These are phyloP conservation scores for Drosophila limbata DNA, from an alignment of 2,888 invertebrate genomes.

Conservation along the genomic window DNA sequence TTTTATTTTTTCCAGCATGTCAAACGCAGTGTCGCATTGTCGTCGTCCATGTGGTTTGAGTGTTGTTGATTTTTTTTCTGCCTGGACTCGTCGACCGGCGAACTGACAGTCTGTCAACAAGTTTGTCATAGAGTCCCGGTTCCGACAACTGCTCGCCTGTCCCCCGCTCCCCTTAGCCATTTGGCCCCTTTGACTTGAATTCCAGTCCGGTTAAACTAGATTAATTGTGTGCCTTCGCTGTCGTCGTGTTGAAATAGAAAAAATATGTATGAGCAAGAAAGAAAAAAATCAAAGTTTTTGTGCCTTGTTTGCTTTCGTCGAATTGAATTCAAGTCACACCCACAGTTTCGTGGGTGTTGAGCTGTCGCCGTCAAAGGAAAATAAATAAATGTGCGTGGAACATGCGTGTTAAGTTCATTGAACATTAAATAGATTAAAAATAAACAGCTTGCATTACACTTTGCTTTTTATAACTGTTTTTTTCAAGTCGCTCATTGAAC, in stretches of 20 bases:
- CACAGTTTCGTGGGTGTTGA: conserved; percentile 54
- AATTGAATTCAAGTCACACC: conserved; percentile 69
- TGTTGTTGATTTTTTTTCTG: conserved; percentile 11
- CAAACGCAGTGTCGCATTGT: conserved; percentile 15
- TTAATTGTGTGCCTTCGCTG: conserved; percentile 76
- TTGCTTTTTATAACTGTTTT: conserved; percentile 5
- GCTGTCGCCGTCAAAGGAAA: conserved; percentile 29
- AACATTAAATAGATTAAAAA: conserved; percentile 74
- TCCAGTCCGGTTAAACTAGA: conserved; percentile 80
- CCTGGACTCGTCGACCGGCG: conserved; percentile 19
- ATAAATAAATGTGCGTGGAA: conserved; percentile 47
- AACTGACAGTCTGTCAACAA: conserved; percentile 70
- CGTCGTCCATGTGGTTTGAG: conserved; percentile 20
- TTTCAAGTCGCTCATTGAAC: conserved; percentile 52
- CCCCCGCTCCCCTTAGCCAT: conserved; percentile 10
- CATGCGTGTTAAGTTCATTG: conserved; percentile 72
- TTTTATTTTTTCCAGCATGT: conserved; percentile 1
- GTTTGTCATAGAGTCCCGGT: conserved; percentile 69
- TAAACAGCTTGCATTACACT: conserved; percentile 42
- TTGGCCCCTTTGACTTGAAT: conserved; percentile 55
- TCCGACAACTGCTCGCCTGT: conserved; percentile 32
- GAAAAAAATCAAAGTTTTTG: conserved; percentile 37
- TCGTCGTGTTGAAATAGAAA: conserved; percentile 43
- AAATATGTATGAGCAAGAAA: conserved; percentile 5
- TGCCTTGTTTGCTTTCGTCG: conserved; percentile 38